Conservation (phyloP, 2,113 vertebrate genomes). For the Hemiscyllium ocellatum region DNA sequence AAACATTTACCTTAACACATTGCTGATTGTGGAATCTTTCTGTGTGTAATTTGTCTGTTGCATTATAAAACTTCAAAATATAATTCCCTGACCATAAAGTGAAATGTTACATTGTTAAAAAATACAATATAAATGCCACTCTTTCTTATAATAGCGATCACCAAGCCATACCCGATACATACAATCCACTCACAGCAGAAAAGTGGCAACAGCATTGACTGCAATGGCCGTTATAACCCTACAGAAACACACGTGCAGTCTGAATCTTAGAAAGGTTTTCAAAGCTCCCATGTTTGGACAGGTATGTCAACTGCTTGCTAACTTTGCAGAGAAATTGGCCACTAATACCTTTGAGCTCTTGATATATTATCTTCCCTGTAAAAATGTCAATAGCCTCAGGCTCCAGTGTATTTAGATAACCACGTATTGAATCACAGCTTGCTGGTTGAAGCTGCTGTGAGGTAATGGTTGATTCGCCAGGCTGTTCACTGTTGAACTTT, state of each 20-base stretch:
- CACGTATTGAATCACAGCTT: not conserved
- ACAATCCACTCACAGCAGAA: constrained; percentile 10
- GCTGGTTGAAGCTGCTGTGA: not conserved
- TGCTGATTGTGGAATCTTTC: not conserved
- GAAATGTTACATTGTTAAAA: not conserved
- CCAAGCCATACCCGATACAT: not conserved
- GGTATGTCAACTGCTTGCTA: constrained; percentile 6
- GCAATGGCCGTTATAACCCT: not conserved
- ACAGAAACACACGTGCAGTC: not conserved
- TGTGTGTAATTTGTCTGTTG: not conserved
- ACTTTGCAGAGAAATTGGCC: constrained; percentile 13
- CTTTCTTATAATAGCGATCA: not conserved
- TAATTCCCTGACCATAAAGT: not conserved
- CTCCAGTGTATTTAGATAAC: not conserved
- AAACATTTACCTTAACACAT: too few relatives aligned
- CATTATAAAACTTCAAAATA: not conserved
- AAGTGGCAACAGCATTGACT: not conserved
- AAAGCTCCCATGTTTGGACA: constrained; percentile 10
- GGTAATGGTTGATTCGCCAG: not conserved
- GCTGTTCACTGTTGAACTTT: not conserved
- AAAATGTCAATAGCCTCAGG: constrained; percentile 14
- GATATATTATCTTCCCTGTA: not conserved
- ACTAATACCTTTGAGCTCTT: constrained; percentile 7
- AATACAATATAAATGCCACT: not conserved
- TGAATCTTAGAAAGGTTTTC: not conserved